Percentiles rank a stretch among this genome's conserved stretches.
Evolutionary conservation across 2,113 vertebrate species (phyloP).

Genomic region (Geothlypis trichas): DNA sequence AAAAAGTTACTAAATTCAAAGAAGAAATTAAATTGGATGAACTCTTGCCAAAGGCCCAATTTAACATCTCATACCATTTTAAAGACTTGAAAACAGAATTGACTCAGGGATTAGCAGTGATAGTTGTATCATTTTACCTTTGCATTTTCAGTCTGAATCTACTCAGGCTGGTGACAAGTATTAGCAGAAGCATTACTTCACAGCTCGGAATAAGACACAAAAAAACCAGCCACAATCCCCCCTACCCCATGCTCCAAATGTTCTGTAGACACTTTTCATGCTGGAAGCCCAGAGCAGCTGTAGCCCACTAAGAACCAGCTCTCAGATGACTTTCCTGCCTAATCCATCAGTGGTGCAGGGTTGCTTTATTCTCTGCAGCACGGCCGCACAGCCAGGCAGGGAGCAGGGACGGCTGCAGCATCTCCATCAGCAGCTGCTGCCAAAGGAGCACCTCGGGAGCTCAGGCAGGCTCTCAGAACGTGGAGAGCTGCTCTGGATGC

Average conservation of each 20-base stretch:
- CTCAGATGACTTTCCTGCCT: background rate
- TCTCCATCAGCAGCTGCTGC: background rate
- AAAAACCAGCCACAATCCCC: background rate
- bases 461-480: background rate
- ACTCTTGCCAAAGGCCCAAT: background rate
- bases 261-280: background rate
- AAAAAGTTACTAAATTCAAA: background rate
- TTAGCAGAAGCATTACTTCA: background rate
- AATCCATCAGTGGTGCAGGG: accelerated
- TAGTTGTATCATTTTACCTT: background rate
- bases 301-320: background rate
- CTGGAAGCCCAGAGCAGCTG: background rate
- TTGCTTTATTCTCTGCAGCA: background rate
- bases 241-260: background rate
- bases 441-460: background rate
- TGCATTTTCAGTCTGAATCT: background rate
- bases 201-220: background rate
- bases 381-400: background rate
- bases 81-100: background rate
- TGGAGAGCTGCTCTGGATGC: background rate
- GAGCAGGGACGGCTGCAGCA: background rate
- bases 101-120: background rate
- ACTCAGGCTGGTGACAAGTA: background rate
- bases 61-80: background rate
- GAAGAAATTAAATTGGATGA: background rate